These are phyloP conservation scores for Rallus crepitans DNA, from an alignment of 2,797 vertebrate genomes.

Conservation along the genomic window DNA sequence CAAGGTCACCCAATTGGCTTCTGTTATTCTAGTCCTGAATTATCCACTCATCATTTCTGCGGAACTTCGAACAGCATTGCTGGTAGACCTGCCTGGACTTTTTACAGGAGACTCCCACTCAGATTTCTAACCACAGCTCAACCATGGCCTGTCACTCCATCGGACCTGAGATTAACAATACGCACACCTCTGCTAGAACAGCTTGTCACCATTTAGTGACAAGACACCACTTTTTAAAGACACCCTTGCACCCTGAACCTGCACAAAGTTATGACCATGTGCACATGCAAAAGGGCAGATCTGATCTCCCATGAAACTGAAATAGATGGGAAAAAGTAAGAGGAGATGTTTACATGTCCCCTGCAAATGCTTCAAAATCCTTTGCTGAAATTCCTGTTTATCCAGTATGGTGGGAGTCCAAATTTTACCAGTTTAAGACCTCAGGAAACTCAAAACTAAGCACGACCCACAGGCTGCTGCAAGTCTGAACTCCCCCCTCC, in stretches of 20 bases:
- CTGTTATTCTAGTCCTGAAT: neutral
- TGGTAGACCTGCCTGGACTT: neutral
- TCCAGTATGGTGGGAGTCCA: neutral
- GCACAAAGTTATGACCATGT: neutral
- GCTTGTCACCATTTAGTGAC: neutral
- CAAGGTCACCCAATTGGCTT: neutral
- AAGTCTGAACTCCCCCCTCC: neutral
- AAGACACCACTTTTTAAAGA: neutral
- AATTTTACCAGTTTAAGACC: neutral
- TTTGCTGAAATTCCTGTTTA: neutral
- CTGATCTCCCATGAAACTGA: neutral
- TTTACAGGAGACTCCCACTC: neutral
- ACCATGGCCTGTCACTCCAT: neutral
- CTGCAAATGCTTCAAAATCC: rapidly evolving
- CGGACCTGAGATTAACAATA: neutral
- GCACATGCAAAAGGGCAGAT: neutral
- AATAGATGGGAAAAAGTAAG: neutral
- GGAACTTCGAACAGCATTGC: neutral
- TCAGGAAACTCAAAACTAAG: conserved; percentile 17
- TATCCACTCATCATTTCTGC: neutral
- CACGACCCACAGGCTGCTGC: neutral
- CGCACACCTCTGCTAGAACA: neutral
- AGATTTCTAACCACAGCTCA: neutral
- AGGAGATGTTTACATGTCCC: neutral
- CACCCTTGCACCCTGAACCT: neutral